phyloP scores from a whole-genome alignment of 1,140 invertebrate genomes.

The Leptinotarsa defecta region DNA sequence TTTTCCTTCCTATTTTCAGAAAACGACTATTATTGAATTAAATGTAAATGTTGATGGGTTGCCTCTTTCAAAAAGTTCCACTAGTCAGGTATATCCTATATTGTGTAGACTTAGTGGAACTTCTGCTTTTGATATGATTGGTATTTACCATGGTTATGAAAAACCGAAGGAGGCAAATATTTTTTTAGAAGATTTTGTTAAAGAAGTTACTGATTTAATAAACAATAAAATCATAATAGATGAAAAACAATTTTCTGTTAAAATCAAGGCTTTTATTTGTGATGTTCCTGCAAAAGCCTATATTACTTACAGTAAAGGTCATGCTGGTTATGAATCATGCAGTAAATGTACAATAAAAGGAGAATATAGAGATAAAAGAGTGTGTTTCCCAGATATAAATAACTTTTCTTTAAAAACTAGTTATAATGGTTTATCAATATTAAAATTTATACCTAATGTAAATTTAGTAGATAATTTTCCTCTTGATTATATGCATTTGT shows the following conservation, averaged over 20 bases:
- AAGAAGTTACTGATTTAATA: not conserved
- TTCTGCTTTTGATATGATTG: not conserved
- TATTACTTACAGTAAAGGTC: constrained; percentile 45
- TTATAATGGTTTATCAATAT: constrained; percentile 19
- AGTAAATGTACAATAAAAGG: constrained; percentile 28
- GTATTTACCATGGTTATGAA: constrained; percentile 15
- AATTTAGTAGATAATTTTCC: constrained; percentile 33
- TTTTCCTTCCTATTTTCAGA: not conserved
- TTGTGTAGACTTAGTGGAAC: not conserved
- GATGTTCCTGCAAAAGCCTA: constrained; percentile 48
- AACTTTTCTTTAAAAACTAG: constrained; percentile 8
- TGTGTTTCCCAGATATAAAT: constrained; percentile 17
- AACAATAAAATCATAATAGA: not conserved
- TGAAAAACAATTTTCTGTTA: not conserved
- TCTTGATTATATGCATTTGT: constrained; percentile 39
- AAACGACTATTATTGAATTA: not conserved
- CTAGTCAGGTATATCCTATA: constrained; percentile 12
- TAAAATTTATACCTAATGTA: constrained; percentile 25
- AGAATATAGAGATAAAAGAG: not conserved
- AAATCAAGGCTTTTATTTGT: constrained; percentile 31
- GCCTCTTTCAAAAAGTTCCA: constrained; percentile 11
- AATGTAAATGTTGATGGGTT: constrained; percentile 4
- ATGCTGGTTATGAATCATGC: constrained; percentile 42
- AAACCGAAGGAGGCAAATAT: constrained; percentile 12
- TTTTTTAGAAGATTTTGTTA: constrained; percentile 5